Percentiles rank a stretch among this genome's conserved stretches.
phyloP scores from a whole-genome alignment of 2,113 vertebrate genomes.

The Cyprinodon variegatus region DNA sequence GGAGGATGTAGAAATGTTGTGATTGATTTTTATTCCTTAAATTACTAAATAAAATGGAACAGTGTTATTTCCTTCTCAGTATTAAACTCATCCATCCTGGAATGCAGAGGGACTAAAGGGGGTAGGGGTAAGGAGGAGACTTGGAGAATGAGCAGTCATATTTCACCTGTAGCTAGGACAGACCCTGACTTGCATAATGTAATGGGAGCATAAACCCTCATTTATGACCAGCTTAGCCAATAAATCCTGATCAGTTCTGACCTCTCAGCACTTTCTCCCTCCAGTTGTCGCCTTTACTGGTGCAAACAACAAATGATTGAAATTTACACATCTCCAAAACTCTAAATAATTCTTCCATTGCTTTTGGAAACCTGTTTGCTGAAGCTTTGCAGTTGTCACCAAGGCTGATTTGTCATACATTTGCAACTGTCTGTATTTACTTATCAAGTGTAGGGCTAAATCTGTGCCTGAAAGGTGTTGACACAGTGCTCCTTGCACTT shows the following conservation, averaged over 20 bases:
- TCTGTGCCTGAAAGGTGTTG: not conserved
- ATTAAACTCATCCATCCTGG: slow-evolving; percentile 77
- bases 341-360: slow-evolving; percentile 2
- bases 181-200: slow-evolving; percentile 64
- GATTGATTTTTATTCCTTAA: slow-evolving; percentile 30
- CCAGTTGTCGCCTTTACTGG: slow-evolving; percentile 11
- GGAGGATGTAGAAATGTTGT: slow-evolving; percentile 5
- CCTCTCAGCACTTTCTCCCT: slow-evolving; percentile 16
- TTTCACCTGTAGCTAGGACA: slow-evolving; percentile 71
- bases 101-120: slow-evolving; percentile 15
- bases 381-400: not conserved
- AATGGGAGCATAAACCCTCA: slow-evolving; percentile 60
- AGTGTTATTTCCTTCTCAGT: slow-evolving; percentile 50
- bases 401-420: not conserved
- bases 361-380: slow-evolving; percentile 8
- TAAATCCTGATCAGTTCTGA: slow-evolving; percentile 60
- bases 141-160: slow-evolving; percentile 49
- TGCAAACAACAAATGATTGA: slow-evolving; percentile 2
- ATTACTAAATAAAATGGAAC: slow-evolving; percentile 46
- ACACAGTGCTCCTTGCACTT: not conserved
- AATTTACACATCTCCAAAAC: slow-evolving; percentile 18
- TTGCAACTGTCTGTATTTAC: not conserved
- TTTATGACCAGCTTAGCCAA: slow-evolving; percentile 71
- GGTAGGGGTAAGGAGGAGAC: slow-evolving; percentile 14
- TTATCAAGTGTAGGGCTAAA: not conserved